phyloP scores from a whole-genome alignment of 2,888 invertebrate species.

The Zaprionus obscuricornis region DNA sequence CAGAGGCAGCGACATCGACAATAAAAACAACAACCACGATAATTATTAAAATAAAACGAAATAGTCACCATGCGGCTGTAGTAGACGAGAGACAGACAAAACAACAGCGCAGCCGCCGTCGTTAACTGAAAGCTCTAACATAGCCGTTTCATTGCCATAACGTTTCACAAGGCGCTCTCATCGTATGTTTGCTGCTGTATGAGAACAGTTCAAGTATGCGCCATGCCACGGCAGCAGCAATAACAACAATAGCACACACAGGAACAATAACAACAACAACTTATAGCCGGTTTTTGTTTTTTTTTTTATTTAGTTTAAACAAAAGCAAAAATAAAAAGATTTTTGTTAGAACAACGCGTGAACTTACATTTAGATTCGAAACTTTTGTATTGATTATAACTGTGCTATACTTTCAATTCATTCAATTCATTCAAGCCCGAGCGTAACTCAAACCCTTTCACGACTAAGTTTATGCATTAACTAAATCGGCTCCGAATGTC shows the following conservation, averaged over 20 bases:
- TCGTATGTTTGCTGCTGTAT: too few relatives aligned
- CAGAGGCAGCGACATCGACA: constrained; percentile 9
- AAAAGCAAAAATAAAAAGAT: constrained; percentile 48
- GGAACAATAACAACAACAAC: constrained; percentile 20
- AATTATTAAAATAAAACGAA: constrained; percentile 66
- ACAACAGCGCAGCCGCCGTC: constrained; percentile 52
- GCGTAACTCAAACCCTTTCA: constrained; percentile 13
- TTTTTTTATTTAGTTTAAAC: constrained; percentile 26
- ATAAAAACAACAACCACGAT: constrained; percentile 36
- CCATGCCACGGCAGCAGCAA: constrained; percentile 16
- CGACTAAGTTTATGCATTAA: constrained; percentile 39
- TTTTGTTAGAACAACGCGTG: constrained; percentile 19
- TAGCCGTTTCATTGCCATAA: constrained; percentile 44
- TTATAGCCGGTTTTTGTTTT: constrained; percentile 47
- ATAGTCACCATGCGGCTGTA: constrained; percentile 20
- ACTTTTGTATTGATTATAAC: too few relatives aligned
- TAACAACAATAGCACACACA: constrained; percentile 9
- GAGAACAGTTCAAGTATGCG: constrained; percentile 27
- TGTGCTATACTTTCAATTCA: background rate
- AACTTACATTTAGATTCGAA: constrained; percentile 31
- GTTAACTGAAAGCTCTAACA: constrained; percentile 34
- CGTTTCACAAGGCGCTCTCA: constrained; percentile 26
- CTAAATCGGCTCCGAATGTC: constrained; percentile 32
- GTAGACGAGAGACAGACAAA: constrained; percentile 54
- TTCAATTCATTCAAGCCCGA: constrained; percentile 4